Evolutionary conservation across 2,888 invertebrate species (phyloP), one percentile per base, ranked within the genome.

Genomic region (Fabriciana adippe): DNA sequence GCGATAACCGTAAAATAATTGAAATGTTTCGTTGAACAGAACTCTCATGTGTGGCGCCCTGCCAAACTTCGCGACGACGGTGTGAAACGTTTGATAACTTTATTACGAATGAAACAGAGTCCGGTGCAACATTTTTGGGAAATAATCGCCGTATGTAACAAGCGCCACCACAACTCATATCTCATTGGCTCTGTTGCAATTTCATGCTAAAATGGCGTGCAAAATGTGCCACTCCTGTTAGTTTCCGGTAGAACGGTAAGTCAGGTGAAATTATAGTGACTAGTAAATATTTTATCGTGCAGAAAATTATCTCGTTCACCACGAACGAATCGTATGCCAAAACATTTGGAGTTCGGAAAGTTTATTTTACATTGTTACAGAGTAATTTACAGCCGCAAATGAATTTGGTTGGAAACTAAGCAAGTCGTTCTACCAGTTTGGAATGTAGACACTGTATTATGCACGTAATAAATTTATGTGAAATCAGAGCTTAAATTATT

Each of bases 241-340:
- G 79, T 80, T 78, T 79, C 78, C 80, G 80, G 66, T 69, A 56
- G 78, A 80, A 73, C 62, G 59, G 80, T 86, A 87, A 86, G 88
- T 89, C 85, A 84, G 81, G 79, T 75, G 70, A 81, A 88, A 85
- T 87, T 87, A 85, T 81, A 83, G 82, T 72, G 77, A 75, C 74
- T 31, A 59, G 59, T 59, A 59, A 26, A 82, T 86, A 82, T 85
- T 84, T 70, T 70, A 70, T 70, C 68, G 62, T 66, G 70, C 74
- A 78, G 82, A 80, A 83, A 84, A 86, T 85, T 81, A 87, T 85
- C 83, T 85, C 78, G 80, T 85, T 80, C 74, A 78, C 77, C 79
- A 75, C 70, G 80, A 78, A 82, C 79, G 63, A 68, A 66, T 68
- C 61, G 64, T 62, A 67, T 54, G 62, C 62, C 68, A 62, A 68